Base-by-base conservation (phyloP, 1,140 invertebrate genomes). In the Adoxophyes honmai region DNA sequence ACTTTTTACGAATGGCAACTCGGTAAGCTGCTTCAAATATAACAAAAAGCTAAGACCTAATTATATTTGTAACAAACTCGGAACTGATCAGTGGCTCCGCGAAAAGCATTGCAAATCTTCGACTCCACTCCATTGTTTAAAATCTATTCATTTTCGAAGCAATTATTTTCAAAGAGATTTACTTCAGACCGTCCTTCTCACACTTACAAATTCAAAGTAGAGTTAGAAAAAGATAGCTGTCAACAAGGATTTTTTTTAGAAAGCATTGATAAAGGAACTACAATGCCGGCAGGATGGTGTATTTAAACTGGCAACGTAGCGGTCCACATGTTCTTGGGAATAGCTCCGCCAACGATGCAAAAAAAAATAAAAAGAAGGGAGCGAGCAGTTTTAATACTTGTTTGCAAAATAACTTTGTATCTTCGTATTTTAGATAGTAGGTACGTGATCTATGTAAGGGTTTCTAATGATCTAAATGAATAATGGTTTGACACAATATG, bases 241-340 rank as follows among this genome's bases (percentile, higher is more conserved):
- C 64, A 59, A 70, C 60, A 72, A 74, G 54, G 52, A 64, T 75
- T 78, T 80, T 81, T 81, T 81, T 80, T 73, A 54, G 53, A 69
- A 75, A 73, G 75, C 73, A 81, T 81, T 76, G 80, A 81, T 85
- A 82, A 74, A 75, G 70, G 71, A 77, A 76, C 64, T 81, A 84
- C 78, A 86, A 82, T 84, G 75, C 64, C 72, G 73, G 78, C 75
- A 81, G 81, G 81, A 87, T 84, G 76, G 81, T 82, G 81, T 87
- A 78, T 87, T 87, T 87, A 81, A 87, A 84, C 81, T 82, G 82
- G 75, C 78, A 78, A 85, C 81, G 79, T 84, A 86, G 84, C 84
- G 81, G 79, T 81, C 81, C 84, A 84, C 78, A 86, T 87, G 82
- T 82, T 87, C 84, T 78, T 81, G 82, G 77, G 82, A 87, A 86